A percentile compares a stretch with the other conserved stretches of the same genome.
Evolutionary conservation across 30 jellyfish, hydroid and myxozoan species (phyloP).

Genomic region (Morbakka virulenta): DNA sequence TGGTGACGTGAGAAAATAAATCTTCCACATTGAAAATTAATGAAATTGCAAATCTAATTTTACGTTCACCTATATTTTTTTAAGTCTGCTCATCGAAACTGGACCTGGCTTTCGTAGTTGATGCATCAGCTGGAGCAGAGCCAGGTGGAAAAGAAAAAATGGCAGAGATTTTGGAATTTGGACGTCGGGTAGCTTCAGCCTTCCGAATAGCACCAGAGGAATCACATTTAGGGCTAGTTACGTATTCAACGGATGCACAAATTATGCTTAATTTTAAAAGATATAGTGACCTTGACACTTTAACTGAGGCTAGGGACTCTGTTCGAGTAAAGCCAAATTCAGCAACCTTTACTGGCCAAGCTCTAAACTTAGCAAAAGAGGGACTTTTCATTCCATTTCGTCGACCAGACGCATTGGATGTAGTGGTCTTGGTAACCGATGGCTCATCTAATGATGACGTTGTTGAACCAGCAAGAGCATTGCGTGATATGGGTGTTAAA

Average conservation of each 20-base stretch:
- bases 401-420: slow-evolving; percentile 94
- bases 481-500: slow-evolving; percentile 97
- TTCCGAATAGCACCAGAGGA: slow-evolving; percentile 90
- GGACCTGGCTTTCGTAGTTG: slow-evolving; percentile 96
- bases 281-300: slow-evolving; percentile 82
- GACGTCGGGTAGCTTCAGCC: slow-evolving; percentile 95
- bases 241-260: slow-evolving; percentile 97
- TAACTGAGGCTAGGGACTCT: slow-evolving; percentile 91
- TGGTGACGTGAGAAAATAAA: too few species aligned
- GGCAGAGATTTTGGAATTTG: slow-evolving; percentile 96
- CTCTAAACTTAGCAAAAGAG: slow-evolving; percentile 81
- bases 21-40: too few species aligned
- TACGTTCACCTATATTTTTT: too few species aligned
- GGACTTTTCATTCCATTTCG: slow-evolving; percentile 79
- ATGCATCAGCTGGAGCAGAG: slow-evolving; percentile 98
- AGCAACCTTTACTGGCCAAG: slow-evolving; percentile 93
- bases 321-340: slow-evolving; percentile 94
- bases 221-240: slow-evolving; percentile 80
- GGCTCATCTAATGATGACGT: slow-evolving; percentile 93
- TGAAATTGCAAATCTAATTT: too few species aligned
- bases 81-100: slow-evolving; percentile 87
- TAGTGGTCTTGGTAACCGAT: slow-evolving; percentile 75
- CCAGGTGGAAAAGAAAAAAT: slow-evolving; percentile 97
- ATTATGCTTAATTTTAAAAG: slow-evolving; percentile 88
- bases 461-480: slow-evolving; percentile 80